Percentiles rank a stretch among this genome's conserved stretches.
Conservation (phyloP, 2,113 vertebrate species). For the Oxyruncus cristatus region DNA sequence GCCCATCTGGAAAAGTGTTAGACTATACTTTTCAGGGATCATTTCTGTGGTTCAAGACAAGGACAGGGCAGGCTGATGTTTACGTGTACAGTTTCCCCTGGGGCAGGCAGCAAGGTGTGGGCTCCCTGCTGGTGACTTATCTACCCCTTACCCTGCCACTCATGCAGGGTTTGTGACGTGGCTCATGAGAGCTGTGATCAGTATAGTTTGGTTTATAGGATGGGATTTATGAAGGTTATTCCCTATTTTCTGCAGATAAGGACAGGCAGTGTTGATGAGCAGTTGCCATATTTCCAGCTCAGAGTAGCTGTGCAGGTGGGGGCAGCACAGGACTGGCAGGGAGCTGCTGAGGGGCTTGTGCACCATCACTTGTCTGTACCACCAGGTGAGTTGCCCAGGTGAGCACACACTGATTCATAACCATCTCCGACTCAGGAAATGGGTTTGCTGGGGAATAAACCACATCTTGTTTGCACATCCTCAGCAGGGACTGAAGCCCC, state of each 20-base stretch:
- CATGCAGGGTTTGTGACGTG: fast-evolving
- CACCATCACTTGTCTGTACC: background rate
- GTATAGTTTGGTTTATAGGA: background rate
- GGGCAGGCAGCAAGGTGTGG: background rate
- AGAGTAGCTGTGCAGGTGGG: background rate
- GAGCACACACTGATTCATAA: background rate
- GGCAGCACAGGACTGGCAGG: background rate
- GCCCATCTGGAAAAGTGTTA: conserved; percentile 6
- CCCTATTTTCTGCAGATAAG: background rate
- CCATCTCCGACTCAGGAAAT: fast-evolving
- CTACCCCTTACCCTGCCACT: background rate
- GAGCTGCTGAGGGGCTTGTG: fast-evolving
- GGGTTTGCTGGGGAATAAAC: background rate
- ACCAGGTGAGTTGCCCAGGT: background rate
- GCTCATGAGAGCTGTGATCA: background rate
- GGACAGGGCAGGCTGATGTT: background rate
- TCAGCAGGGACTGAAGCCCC: background rate
- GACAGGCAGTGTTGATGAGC: background rate
- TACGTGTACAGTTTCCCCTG: background rate
- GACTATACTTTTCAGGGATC: background rate
- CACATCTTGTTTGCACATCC: background rate
- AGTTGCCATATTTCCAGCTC: background rate
- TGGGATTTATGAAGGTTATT: background rate
- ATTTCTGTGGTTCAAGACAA: background rate
- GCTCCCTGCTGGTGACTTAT: background rate